Base-by-base conservation (phyloP, 2,888 invertebrate genomes). In the Abrostola tripartita region DNA sequence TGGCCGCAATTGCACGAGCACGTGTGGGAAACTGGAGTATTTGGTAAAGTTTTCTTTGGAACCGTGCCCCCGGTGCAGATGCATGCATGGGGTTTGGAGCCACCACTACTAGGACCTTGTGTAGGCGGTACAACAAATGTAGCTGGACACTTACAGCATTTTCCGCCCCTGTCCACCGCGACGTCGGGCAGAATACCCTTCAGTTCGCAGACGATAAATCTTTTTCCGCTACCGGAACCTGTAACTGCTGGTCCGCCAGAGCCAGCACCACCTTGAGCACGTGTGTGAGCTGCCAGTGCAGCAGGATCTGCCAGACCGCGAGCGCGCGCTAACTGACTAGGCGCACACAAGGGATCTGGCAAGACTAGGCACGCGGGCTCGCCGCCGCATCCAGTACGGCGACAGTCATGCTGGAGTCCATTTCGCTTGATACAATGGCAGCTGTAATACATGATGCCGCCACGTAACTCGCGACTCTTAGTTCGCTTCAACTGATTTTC, bases 351-450 rank as follows among this genome's bases (percentile, higher is more conserved):
- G 0, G 96, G 95, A 79, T 95, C 95, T 0, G 96, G 95, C 74
- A 95, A 85, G 24, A 90, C 89, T 52, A 95, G 81, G 76, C 96
- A 96, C 6, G 93, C 76, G 0, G 95, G 95, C 67, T 95, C 91
- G 8, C 95, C 95, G 56, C 94, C 93, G 74, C 95, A 95, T 38
- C 93, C 95, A 1, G 93, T 93, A 40, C 95, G 91, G 38, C 95
- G 94, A 81, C 96, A 96, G 67, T 95, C 94, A 77, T 96, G 95
- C 81, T 96, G 96, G 40, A 96, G 89, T 35, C 96, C 96, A 76
- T 96, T 95, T 62, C 95, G 94, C 75, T 95, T 95, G 65, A 95
- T 93, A 82, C 96, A 96, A 79, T 95, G 95, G 80, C 96, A 96
- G 74, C 95, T 95, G 64, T 94, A 93, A 81, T 95, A 94, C 89